Conservation (phyloP, 1,140 invertebrate genomes). For the Stegodyphus mimosarum region DNA sequence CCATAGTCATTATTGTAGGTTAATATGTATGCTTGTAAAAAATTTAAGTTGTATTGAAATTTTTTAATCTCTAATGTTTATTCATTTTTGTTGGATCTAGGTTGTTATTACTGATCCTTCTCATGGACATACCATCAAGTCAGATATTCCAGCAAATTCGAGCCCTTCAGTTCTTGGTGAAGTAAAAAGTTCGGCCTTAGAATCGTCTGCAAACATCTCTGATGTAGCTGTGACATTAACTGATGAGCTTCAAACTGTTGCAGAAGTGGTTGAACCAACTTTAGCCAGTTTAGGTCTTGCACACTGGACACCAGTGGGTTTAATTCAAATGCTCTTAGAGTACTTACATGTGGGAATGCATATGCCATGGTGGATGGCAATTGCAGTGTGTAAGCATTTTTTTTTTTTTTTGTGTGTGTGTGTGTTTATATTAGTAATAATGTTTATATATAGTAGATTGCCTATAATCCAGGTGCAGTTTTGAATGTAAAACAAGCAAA, state of each 20-base stretch:
- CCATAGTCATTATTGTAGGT: too few species aligned
- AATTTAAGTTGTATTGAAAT: too few species aligned
- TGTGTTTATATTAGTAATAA: background rate
- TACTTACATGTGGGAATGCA: constrained; percentile 79
- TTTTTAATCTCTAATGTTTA: too few species aligned
- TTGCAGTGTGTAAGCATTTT: constrained; percentile 75
- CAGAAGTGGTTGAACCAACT: constrained; percentile 76
- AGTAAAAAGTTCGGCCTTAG: background rate
- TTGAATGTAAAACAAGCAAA: too few species aligned
- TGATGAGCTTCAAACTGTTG: background rate
- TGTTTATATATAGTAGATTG: too few species aligned
- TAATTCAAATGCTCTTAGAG: constrained; percentile 84
- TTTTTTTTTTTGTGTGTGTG: constrained; percentile 4
- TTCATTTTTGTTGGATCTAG: background rate
- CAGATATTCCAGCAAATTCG: background rate
- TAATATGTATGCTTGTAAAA: too few species aligned
- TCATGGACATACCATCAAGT: background rate
- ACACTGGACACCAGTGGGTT: constrained; percentile 77
- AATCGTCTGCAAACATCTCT: background rate
- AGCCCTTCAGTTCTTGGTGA: background rate
- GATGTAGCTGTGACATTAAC: background rate
- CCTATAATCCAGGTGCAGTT: too few species aligned
- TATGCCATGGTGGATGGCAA: constrained; percentile 91
- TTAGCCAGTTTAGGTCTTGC: constrained; percentile 84
- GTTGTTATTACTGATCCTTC: background rate